Percentiles rank a stretch among this genome's conserved stretches.
Evolutionary conservation across 2,797 vertebrate species (phyloP).

Genomic region (Lithobates sylvaticus): DNA sequence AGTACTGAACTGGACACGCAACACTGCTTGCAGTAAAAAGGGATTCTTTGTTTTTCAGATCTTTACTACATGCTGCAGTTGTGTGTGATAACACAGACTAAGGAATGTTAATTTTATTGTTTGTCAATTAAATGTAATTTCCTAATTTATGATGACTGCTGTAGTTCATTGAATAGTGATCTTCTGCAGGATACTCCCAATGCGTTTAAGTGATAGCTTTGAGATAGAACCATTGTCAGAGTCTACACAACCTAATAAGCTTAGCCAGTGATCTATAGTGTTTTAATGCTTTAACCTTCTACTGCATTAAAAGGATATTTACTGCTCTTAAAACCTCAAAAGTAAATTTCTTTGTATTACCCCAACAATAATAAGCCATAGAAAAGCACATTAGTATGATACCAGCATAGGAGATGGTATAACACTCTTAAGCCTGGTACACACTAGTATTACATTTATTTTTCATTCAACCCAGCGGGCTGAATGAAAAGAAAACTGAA

Average conservation of each 20-base stretch:
- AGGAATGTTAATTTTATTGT: constrained; percentile 48
- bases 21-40: constrained; percentile 3
- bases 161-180: constrained; percentile 36
- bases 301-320: too few species aligned
- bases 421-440: too few species aligned
- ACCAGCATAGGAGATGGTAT: too few species aligned
- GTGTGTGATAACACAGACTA: constrained; percentile 43
- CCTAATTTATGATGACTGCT: constrained; percentile 39
- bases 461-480: too few species aligned
- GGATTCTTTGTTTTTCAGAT: not conserved
- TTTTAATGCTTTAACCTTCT: not conserved
- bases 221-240: not conserved
- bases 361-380: too few species aligned
- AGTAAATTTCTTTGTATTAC: too few species aligned
- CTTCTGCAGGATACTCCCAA: constrained; percentile 9
- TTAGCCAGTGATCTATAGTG: not conserved
- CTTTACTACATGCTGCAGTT: constrained; percentile 3
- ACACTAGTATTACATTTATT: too few species aligned
- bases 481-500: too few species aligned
- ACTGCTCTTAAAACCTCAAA: too few species aligned
- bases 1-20: not conserved
- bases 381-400: too few species aligned
- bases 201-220: not conserved
- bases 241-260: not conserved
- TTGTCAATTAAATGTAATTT: constrained; percentile 50